Percentiles rank a stretch among this genome's conserved stretches.
phyloP scores from a whole-genome alignment of 2,888 invertebrate species.

The Pyrochroa serraticornis region DNA sequence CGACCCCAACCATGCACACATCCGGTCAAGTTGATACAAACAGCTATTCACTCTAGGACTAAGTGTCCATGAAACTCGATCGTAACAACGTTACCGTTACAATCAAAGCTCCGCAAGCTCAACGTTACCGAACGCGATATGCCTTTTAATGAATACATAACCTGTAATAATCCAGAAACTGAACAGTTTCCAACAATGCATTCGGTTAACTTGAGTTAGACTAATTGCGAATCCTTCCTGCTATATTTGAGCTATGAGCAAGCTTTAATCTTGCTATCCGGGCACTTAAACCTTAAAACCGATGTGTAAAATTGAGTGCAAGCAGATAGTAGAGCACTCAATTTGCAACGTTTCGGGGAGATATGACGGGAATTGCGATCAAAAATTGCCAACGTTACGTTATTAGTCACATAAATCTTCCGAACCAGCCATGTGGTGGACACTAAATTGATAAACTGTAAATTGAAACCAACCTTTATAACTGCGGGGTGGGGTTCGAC shows the following conservation, averaged over 20 bases:
- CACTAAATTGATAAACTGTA: conserved; percentile 13
- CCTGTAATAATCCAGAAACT: conserved; percentile 8
- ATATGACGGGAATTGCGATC: background rate
- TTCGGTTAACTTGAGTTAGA: conserved; percentile 11
- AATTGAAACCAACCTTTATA: conserved; percentile 14
- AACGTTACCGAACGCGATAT: background rate
- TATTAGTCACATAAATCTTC: background rate
- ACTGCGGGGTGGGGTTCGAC: conserved; percentile 1
- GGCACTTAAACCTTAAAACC: conserved; percentile 3
- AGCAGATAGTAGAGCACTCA: background rate
- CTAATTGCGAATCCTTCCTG: conserved; percentile 9
- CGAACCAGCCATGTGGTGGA: conserved; percentile 2
- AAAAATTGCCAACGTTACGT: background rate
- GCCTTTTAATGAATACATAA: conserved; percentile 18
- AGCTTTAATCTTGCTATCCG: conserved; percentile 4
- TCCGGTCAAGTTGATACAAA: background rate
- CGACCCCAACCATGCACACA: background rate
- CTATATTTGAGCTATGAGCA: background rate
- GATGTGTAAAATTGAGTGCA: background rate
- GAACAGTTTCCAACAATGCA: conserved; percentile 18
- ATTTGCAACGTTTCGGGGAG: background rate
- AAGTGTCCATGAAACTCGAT: background rate
- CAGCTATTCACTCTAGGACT: background rate
- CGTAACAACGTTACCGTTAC: background rate
- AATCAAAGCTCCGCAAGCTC: conserved; percentile 1